Percentiles rank a stretch among this genome's conserved stretches.
phyloP scores from a whole-genome alignment of 2,113 vertebrate species.

The Cercopithecus mona region DNA sequence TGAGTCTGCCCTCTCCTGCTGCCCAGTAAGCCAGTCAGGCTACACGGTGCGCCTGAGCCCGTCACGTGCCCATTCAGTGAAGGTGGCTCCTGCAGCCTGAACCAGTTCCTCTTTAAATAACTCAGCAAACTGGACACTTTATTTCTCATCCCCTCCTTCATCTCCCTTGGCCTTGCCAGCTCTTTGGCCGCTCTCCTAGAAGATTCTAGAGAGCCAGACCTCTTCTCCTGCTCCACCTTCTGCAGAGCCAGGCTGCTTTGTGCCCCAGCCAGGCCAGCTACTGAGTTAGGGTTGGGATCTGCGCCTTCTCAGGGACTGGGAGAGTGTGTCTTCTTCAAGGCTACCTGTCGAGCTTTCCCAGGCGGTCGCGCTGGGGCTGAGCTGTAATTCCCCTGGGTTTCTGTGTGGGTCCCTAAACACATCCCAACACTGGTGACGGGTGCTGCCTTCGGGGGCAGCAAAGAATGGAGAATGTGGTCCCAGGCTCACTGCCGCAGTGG shows the following conservation, averaged over 20 bases:
- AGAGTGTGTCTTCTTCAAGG: background rate
- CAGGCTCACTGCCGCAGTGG: background rate
- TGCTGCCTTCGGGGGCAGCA: background rate
- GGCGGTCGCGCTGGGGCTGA: background rate
- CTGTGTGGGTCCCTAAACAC: background rate
- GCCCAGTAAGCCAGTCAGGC: background rate
- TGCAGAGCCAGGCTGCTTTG: background rate
- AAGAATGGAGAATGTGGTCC: background rate
- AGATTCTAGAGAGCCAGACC: background rate
- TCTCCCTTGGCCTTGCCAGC: background rate
- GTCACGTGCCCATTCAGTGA: background rate
- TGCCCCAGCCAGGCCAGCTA: background rate
- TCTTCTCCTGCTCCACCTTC: background rate
- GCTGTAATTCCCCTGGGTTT: background rate
- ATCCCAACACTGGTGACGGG: background rate
- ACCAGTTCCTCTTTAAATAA: background rate
- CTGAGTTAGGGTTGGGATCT: too few relatives aligned
- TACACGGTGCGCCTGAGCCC: background rate
- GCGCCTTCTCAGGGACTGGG: rapidly evolving
- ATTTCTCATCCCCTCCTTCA: background rate
- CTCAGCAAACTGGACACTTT: background rate
- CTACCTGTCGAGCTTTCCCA: too few relatives aligned
- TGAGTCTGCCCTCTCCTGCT: background rate
- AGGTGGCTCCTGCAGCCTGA: too few relatives aligned
- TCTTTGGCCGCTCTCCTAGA: background rate